Percentiles rank a stretch among this genome's conserved stretches.
Evolutionary conservation across 37 sponge, comb jelly and placozoan genomes (phyloP).

Genomic region (Amphimedon queenslandica): DNA sequence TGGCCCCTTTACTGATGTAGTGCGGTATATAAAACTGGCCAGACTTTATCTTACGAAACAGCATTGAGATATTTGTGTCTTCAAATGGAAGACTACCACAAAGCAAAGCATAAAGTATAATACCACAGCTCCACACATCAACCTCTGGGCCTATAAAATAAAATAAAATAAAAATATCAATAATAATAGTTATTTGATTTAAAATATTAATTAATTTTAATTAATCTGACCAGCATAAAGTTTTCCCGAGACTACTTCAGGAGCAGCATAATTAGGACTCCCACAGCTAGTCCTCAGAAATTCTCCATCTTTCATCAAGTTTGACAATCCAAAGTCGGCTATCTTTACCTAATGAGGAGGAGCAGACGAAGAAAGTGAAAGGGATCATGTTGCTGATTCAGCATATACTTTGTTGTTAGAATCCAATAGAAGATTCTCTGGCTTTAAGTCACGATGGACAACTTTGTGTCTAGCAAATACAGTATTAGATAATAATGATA

Average conservation of each 20-base stretch:
- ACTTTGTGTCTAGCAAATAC: slow-evolving; percentile 70
- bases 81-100: slow-evolving; percentile 96
- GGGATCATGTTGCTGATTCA: too few relatives aligned
- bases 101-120: slow-evolving; percentile 91
- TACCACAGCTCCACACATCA: slow-evolving; percentile 97
- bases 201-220: not conserved
- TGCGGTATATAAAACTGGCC: slow-evolving; percentile 81
- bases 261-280: slow-evolving; percentile 97
- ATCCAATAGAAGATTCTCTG: slow-evolving; percentile 93
- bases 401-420: slow-evolving; percentile 23
- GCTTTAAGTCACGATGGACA: slow-evolving; percentile 91
- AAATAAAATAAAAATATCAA: not conserved
- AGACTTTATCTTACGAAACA: slow-evolving; percentile 89
- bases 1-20: slow-evolving; percentile 52
- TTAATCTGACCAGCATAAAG: slow-evolving; percentile 61
- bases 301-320: slow-evolving; percentile 95
- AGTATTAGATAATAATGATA: too few relatives aligned
- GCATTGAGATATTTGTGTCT: slow-evolving; percentile 77
- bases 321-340: slow-evolving; percentile 95
- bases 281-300: slow-evolving; percentile 94
- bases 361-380: too few relatives aligned
- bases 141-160: slow-evolving; percentile 79
- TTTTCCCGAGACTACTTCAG: slow-evolving; percentile 95
- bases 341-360: slow-evolving; percentile 57
- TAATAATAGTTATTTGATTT: too few relatives aligned